Evolutionary conservation across 1,140 invertebrate genomes (phyloP).

Genomic region (Lysiphlebus fabarum): DNA sequence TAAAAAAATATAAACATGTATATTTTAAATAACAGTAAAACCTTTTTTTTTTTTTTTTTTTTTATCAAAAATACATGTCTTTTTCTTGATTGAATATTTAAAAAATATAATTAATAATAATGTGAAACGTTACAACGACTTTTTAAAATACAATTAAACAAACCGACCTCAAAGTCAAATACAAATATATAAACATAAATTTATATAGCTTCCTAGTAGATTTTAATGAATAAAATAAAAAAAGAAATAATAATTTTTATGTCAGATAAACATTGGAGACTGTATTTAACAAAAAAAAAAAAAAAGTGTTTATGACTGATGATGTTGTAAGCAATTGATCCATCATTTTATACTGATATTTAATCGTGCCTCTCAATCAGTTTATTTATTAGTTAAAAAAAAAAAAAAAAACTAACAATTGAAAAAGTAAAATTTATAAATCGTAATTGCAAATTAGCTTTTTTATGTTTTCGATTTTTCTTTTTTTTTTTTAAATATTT

Average conservation of each 20-base stretch:
- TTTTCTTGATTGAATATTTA: not conserved
- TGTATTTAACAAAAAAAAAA: constrained; percentile 1
- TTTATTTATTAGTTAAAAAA: too few species aligned
- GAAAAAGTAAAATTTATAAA: too few species aligned
- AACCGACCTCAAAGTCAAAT: constrained; percentile 9
- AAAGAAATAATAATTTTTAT: not conserved
- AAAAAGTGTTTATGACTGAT: constrained; percentile 11
- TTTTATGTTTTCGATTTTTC: not conserved
- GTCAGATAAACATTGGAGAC: not conserved
- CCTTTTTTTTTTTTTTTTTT: too few species aligned
- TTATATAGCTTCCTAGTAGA: not conserved
- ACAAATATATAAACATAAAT: not conserved
- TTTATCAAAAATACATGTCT: not conserved
- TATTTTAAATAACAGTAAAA: too few species aligned
- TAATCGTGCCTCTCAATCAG: constrained; percentile 19
- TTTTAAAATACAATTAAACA: constrained; percentile 1
- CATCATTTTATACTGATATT: constrained; percentile 3
- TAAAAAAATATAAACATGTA: too few species aligned
- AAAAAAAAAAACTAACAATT: too few species aligned
- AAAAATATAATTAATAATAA: constrained; percentile 5
- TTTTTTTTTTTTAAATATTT: not conserved
- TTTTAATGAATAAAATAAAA: constrained; percentile 7
- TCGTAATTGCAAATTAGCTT: not conserved
- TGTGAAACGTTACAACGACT: constrained; percentile 12
- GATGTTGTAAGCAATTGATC: constrained; percentile 2